Evolutionary conservation across 2,113 vertebrate species (phyloP).

Genomic region (Epinephelus moara): DNA sequence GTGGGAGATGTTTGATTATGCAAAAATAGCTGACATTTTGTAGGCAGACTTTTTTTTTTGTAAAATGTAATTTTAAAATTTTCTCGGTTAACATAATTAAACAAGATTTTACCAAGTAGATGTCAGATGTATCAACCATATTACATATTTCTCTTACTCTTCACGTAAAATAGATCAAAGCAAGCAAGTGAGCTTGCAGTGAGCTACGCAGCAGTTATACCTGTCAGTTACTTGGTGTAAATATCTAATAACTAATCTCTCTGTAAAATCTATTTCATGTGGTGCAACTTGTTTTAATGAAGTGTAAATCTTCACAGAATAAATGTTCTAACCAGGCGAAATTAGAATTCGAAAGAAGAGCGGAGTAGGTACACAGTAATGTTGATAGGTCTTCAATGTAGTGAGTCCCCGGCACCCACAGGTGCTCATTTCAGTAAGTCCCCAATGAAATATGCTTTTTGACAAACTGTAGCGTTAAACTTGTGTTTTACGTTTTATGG

Average conservation of each 20-base stretch:
- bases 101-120: neutral
- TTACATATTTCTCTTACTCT: neutral
- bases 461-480: no score
- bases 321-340: neutral
- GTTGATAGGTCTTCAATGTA: no score
- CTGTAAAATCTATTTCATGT: neutral
- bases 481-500: no score
- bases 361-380: neutral
- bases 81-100: no score
- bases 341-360: neutral
- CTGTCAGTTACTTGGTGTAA: neutral
- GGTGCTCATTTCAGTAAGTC: no score
- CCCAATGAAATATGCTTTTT: no score
- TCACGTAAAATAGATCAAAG: neutral
- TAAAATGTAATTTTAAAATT: neutral
- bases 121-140: neutral
- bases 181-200: neutral
- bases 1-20: neutral
- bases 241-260: no score
- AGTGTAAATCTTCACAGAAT: neutral
- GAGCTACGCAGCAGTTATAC: neutral
- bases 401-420: no score
- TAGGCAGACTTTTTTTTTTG: neutral
- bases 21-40: neutral
- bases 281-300: neutral